Evolutionary conservation across 2,113 vertebrate species (phyloP), one percentile per base, ranked within the genome.

Genomic region (Egretta garzetta): DNA sequence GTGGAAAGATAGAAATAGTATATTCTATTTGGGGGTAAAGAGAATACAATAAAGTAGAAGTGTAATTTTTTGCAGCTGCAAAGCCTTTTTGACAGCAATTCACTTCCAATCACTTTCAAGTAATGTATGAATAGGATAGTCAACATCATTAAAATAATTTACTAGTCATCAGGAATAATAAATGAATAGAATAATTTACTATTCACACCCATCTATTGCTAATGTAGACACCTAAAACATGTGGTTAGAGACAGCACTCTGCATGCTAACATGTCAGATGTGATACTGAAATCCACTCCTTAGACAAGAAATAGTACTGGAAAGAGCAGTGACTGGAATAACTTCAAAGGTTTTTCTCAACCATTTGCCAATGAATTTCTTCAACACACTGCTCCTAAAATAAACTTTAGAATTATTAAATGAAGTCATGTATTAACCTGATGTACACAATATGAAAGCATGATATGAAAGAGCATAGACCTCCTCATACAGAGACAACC

Each of bases 31-130:
- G 17, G 27, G 60, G 30, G 33, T 72, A 87, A 86, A 94, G n/a
- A 18, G 68, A 95, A 95, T 86, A 95, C 73, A 93, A 91, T 66
- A 70, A 77, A 81, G 35, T 26, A 77, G 55, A 66, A 95, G 6
- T 58, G 14, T 10, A 79, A 79, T 93, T 92, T 96, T 96, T 81
- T 86, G 55, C 87, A 93, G 89, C 80, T 96, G 71, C 86, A 93
- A 89, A 96, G 83, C n/a, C 41, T 93, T 96, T 86, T 90, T 68
- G 80, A 87, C 85, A 95, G 81, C 35, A 93, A 80, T 96, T 95
- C 9, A 0, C 47, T 91, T 82, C 50, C 71, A 52, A 63, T 91
- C 59, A 71, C 55, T 96, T 75, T 89, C 68, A 92, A 95, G 59
- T 60, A 93, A 91, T 20, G 79, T 10, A 72, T 67, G 30, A 95